A percentile compares a stretch with the other conserved stretches of the same genome.
Conservation (phyloP, 2,888 invertebrate genomes). For the Saturnia japonica region DNA sequence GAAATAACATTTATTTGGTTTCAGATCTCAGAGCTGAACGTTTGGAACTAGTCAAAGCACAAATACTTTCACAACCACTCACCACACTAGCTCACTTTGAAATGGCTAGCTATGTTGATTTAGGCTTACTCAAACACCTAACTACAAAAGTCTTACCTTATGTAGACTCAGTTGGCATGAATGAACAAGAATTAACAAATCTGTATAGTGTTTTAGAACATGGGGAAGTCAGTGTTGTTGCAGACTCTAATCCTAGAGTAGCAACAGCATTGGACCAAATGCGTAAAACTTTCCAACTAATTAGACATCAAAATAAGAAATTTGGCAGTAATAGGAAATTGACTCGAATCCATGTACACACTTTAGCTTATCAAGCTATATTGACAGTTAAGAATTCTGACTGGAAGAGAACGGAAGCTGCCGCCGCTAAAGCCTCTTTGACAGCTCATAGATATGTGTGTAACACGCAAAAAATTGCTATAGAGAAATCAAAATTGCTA, state of each 20-base stretch:
- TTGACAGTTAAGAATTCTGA: constrained; percentile 84
- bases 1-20: constrained; percentile 34
- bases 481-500: constrained; percentile 80
- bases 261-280: constrained; percentile 91
- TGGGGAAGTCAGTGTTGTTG: constrained; percentile 87
- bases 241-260: constrained; percentile 90
- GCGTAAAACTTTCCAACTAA: constrained; percentile 84
- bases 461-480: constrained; percentile 82
- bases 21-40: constrained; percentile 84
- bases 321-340: constrained; percentile 79
- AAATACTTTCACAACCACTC: constrained; percentile 83
- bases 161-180: constrained; percentile 93
- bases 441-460: constrained; percentile 93
- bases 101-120: constrained; percentile 92
- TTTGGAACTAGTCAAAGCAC: constrained; percentile 84
- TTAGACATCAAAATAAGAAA: constrained; percentile 67
- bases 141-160: constrained; percentile 86
- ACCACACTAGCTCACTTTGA: constrained; percentile 90
- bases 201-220: constrained; percentile 85
- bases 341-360: constrained; percentile 91
- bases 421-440: constrained; percentile 91
- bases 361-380: constrained; percentile 93
- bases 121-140: constrained; percentile 84
- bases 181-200: constrained; percentile 93
- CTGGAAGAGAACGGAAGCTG: constrained; percentile 90